Evolutionary conservation across 2,797 vertebrate genomes (phyloP).

Genomic region (Linurgus olivaceus): DNA sequence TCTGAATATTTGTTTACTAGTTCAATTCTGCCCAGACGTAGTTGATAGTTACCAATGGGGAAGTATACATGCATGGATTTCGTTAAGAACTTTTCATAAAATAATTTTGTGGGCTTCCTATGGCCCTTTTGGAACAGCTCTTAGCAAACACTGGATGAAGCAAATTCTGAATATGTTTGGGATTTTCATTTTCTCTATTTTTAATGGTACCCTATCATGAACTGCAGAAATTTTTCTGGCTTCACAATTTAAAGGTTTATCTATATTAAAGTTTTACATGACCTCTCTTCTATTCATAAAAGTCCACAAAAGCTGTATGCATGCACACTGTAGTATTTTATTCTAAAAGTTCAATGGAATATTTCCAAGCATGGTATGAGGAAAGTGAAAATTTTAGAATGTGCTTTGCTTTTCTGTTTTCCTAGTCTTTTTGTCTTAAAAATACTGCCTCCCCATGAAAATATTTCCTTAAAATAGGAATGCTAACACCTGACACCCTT

Average conservation of each 20-base stretch:
- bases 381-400: background rate
- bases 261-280: background rate
- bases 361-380: background rate
- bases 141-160: background rate
- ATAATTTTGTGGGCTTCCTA: background rate
- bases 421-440: background rate
- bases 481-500: background rate
- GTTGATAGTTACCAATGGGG: background rate
- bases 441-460: background rate
- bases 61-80: rapidly evolving
- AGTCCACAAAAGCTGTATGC: background rate
- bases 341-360: background rate
- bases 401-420: background rate
- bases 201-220: background rate
- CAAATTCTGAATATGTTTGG: background rate
- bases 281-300: background rate
- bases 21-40: background rate
- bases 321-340: background rate
- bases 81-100: background rate
- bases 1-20: background rate
- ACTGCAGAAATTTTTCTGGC: background rate
- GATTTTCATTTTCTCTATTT: background rate
- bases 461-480: background rate
- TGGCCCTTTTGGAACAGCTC: background rate
- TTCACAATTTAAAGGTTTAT: background rate